A percentile compares a stretch with the other conserved stretches of the same genome.
These are phyloP conservation scores for Lethenteron reissneri DNA, from an alignment of 2,113 vertebrate species.

Conservation along the genomic window DNA sequence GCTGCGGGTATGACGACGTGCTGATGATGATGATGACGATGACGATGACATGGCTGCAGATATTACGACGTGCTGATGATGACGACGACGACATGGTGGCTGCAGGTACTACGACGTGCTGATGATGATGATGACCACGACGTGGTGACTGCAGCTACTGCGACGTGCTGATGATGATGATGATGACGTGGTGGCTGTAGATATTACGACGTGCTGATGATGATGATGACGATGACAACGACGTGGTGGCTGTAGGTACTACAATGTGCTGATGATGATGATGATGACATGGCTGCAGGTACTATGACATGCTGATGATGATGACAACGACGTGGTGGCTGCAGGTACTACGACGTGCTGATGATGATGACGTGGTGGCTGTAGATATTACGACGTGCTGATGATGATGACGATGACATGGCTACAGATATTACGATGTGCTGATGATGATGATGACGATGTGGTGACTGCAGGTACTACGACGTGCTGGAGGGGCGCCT, in stretches of 20 bases:
- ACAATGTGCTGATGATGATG: too few species aligned
- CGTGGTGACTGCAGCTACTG: slow-evolving; percentile 38
- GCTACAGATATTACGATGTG: too few species aligned
- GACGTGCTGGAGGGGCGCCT: slow-evolving; percentile 70
- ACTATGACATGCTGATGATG: neutral
- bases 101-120: too few species aligned
- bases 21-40: neutral
- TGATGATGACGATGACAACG: too few species aligned
- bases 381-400: slow-evolving; percentile 69
- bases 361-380: slow-evolving; percentile 7
- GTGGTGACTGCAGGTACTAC: slow-evolving; percentile 39
- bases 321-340: neutral
- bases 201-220: too few species aligned
- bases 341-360: neutral
- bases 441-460: too few species aligned
- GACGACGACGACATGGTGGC: neutral
- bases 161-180: slow-evolving; percentile 29
- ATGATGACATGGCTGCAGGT: too few species aligned
- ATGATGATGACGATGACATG: too few species aligned
- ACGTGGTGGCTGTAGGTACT: too few species aligned
- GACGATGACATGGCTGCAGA: too few species aligned
- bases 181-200: too few species aligned
- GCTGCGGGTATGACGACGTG: too few species aligned
- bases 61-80: neutral
- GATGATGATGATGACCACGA: neutral